Evolutionary conservation across 2,113 vertebrate genomes (phyloP).

Genomic region (Xiphophorus couchianus): DNA sequence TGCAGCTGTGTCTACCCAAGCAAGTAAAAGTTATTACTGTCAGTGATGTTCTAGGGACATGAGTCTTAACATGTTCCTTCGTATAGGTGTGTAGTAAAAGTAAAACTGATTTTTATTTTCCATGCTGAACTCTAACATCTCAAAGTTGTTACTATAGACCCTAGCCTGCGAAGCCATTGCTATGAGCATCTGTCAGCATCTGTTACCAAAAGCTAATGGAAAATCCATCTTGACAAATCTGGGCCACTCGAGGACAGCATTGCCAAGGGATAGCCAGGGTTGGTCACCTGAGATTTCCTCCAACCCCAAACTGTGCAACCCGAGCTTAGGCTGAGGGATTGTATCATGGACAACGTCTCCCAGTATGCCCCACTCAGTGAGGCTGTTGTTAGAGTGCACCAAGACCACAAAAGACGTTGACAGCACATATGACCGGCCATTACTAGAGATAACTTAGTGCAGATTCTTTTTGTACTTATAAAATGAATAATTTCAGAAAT

Average conservation of each 20-base stretch:
- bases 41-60: background rate
- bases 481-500: constrained; percentile 17
- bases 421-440: constrained; percentile 46
- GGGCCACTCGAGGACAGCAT: constrained; percentile 74
- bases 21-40: background rate
- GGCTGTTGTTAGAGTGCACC: constrained; percentile 51
- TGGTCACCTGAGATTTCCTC: constrained; percentile 83
- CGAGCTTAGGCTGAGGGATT: constrained; percentile 76
- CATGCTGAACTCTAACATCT: constrained; percentile 7
- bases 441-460: constrained; percentile 33
- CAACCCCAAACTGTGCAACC: constrained; percentile 77
- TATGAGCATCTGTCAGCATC: constrained; percentile 50
- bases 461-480: constrained; percentile 44
- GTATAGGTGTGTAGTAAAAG: background rate
- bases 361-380: constrained; percentile 65
- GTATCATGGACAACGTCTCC: constrained; percentile 77
- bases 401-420: constrained; percentile 45
- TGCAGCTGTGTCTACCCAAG: background rate
- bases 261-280: constrained; percentile 73
- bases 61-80: background rate
- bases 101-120: background rate
- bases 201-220: constrained; percentile 71
- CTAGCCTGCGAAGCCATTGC: constrained; percentile 4
- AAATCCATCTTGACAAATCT: constrained; percentile 82
- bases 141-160: background rate